Conservation (phyloP, 2,888 invertebrate species). For the Allolobophora icterica region DNA sequence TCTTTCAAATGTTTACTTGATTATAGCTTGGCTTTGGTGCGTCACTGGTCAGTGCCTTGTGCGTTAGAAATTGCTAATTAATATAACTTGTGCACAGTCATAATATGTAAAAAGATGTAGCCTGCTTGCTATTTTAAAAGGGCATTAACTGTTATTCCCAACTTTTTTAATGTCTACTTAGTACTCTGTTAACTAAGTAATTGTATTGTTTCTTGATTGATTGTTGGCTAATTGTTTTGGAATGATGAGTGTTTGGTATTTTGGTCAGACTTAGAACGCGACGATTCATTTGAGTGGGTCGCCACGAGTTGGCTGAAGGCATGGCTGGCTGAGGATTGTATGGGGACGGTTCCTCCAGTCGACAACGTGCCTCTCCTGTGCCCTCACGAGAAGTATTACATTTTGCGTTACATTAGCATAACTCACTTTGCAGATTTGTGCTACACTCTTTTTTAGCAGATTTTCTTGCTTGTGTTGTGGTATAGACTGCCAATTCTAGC, state of each 20-base stretch:
- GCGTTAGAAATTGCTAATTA: background rate
- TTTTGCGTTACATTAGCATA: background rate
- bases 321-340: background rate
- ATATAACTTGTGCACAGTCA: background rate
- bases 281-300: slow-evolving; percentile 9
- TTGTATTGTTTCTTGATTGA: background rate
- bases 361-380: background rate
- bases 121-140: background rate
- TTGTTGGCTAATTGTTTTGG: background rate
- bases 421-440: no score
- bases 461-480: no score
- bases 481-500: no score
- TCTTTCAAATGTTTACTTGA: no score
- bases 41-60: no score
- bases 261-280: background rate
- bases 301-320: background rate
- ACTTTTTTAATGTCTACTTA: background rate
- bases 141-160: background rate
- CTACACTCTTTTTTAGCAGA: no score
- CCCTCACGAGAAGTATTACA: slow-evolving; percentile 18
- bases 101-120: background rate
- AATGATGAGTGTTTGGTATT: background rate
- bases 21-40: no score
- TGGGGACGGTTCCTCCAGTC: background rate
- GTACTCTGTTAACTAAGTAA: background rate